Base-by-base conservation (phyloP, 2,888 invertebrate species). In the Deilephila elpenor region DNA sequence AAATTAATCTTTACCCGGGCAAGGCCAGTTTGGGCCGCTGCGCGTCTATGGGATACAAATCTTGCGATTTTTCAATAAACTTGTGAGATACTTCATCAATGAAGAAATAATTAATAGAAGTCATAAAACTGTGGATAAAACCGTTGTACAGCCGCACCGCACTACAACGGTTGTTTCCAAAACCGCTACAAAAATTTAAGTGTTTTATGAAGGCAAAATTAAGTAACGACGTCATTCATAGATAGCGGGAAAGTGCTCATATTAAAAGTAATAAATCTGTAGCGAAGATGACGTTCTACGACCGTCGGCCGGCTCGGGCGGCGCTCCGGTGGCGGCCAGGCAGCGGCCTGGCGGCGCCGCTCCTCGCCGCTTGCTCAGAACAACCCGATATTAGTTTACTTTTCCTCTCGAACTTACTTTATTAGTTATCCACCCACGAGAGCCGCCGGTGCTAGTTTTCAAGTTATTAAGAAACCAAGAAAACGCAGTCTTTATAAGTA, bases 361-460 rank as follows among this genome's bases (percentile, higher is more conserved):
- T 74, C 85, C 82, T 79, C 85, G 85, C 85, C 84, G 85, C 84
- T 85, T 89, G 86, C 82, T 82, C 88, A 86, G 87, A 88, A 90
- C 90, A 90, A 88, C 83, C 91, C 91, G 94, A 94, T 95, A 95
- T 95, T 95, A 95, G 95, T 95, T 95, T 95, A 94, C 95, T 95
- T 95, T 94, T 92, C 91, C 91, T 91, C 93, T 93, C 89, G 88
- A 94, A 93, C 91, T 94, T 93, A 92, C 91, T 92, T 93, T 94
- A 94, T 93, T 93, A 93, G 92, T 92, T 93, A 93, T 88, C 91
- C 86, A 89, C 81, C 89, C 89, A 87, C 86, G 85, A 88, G 88
- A 89, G 88, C 88, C 87, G 88, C 86, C 88, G 84, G 84, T 89
- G 89, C 92, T 93, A 93, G 90, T 92, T 93, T 90, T 88, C 90